These are phyloP conservation scores for Jaculus jaculus DNA, from an alignment of 2,113 vertebrate species.

Conservation along the genomic window DNA sequence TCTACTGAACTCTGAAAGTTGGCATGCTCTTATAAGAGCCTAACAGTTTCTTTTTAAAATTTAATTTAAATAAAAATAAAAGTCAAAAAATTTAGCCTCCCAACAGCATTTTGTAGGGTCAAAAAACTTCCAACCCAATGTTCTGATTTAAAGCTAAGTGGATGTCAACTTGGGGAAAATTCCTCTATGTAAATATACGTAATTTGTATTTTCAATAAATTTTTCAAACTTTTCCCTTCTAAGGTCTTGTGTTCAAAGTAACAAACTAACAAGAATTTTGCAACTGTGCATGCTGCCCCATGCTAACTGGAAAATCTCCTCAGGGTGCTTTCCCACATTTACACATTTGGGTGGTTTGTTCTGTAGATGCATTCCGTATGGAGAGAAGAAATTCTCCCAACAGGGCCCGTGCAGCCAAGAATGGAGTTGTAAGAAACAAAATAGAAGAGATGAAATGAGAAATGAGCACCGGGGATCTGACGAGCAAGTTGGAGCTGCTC, in stretches of 20 bases:
- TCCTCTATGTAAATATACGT: not conserved
- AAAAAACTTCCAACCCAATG: not conserved
- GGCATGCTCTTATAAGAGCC: not conserved
- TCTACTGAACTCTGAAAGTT: not conserved
- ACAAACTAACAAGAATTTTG: constrained; percentile 9
- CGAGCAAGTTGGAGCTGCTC: constrained; percentile 55
- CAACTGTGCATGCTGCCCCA: not conserved
- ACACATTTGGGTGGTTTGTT: constrained; percentile 31
- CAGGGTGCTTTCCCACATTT: not conserved
- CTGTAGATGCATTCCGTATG: not conserved
- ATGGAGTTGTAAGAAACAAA: constrained; percentile 40
- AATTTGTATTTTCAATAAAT: constrained; percentile 13
- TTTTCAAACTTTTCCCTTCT: not conserved
- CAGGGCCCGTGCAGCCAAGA: not conserved
- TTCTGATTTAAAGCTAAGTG: not conserved
- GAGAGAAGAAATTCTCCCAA: constrained; percentile 41
- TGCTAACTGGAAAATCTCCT: not conserved
- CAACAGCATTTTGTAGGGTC: not conserved
- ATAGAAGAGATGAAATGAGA: constrained; percentile 64
- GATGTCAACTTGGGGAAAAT: constrained; percentile 1
- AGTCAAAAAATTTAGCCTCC: not conserved
- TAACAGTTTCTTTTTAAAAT: not conserved
- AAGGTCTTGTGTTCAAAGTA: constrained; percentile 14
- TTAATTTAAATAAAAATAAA: not conserved
- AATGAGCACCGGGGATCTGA: constrained; percentile 48